These are phyloP conservation scores for Gymnopithys bicolor DNA, from an alignment of 2,797 vertebrate species.

Conservation along the genomic window DNA sequence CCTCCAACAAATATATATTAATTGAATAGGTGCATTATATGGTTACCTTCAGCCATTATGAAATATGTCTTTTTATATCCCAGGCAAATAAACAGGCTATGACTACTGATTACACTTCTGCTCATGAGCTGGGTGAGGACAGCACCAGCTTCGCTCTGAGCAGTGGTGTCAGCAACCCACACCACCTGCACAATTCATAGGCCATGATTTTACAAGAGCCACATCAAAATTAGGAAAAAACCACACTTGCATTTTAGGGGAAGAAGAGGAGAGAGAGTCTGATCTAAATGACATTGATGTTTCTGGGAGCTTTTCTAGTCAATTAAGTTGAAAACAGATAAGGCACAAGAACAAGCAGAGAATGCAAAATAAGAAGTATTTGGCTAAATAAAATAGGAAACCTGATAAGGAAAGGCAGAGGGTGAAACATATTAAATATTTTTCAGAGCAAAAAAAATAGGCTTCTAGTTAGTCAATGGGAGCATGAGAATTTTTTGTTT, in stretches of 20 bases:
- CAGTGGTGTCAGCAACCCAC: neutral
- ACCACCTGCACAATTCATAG: neutral
- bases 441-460: neutral
- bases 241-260: neutral
- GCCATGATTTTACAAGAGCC: neutral
- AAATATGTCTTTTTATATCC: neutral
- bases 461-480: neutral
- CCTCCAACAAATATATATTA: fast-evolving
- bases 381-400: constrained; percentile 16
- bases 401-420: constrained; percentile 33
- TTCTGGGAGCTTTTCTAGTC: neutral
- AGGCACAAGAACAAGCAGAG: constrained; percentile 2
- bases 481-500: neutral
- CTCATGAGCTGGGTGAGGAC: neutral
- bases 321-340: constrained; percentile 24
- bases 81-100: neutral
- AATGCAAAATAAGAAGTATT: neutral
- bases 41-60: neutral
- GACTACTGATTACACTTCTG: neutral
- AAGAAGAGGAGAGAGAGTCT: neutral
- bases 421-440: neutral
- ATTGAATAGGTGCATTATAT: neutral
- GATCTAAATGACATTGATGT: neutral
- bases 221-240: neutral
- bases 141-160: neutral